Evolutionary conservation across 35 echinoderm and acorn worm species (phyloP).

Genomic region (Ophioderma brevispina): DNA sequence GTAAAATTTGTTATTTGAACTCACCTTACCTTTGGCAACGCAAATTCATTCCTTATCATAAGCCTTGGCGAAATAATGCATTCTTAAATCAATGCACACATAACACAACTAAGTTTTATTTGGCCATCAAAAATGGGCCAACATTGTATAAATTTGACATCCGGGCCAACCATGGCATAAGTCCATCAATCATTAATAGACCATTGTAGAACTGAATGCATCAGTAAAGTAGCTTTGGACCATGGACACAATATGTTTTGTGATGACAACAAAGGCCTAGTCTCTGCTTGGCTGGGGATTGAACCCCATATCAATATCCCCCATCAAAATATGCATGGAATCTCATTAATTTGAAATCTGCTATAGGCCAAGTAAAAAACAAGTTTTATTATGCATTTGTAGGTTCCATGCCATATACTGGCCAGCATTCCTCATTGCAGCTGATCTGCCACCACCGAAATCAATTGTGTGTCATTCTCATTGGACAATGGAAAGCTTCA

Average conservation of each 20-base stretch:
- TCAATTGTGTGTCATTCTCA: slow-evolving; percentile 95
- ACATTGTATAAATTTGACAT: too few species aligned
- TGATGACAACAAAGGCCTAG: neutral
- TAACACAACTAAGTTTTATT: too few species aligned
- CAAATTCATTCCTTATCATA: too few species aligned
- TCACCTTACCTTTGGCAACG: too few species aligned
- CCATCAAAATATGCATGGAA: neutral
- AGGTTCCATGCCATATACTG: slow-evolving; percentile 99
- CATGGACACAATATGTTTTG: slow-evolving; percentile 79
- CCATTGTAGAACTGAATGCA: slow-evolving; percentile 32
- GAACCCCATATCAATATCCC: neutral
- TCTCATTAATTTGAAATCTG: neutral
- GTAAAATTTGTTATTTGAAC: too few species aligned
- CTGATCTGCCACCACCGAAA: slow-evolving; percentile 62
- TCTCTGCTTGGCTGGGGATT: neutral
- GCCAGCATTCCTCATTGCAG: slow-evolving; percentile 97
- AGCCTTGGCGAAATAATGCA: too few species aligned
- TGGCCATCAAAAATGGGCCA: too few species aligned
- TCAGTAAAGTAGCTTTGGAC: too few species aligned
- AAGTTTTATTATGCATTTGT: neutral
- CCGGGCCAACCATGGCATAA: too few species aligned
- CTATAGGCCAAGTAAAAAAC: neutral
- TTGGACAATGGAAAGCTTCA: slow-evolving; percentile 86
- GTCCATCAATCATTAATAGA: too few species aligned
- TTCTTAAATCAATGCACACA: too few species aligned